Evolutionary conservation across 2,113 vertebrate genomes (phyloP).

Genomic region (Cynopterus brachyotis): DNA sequence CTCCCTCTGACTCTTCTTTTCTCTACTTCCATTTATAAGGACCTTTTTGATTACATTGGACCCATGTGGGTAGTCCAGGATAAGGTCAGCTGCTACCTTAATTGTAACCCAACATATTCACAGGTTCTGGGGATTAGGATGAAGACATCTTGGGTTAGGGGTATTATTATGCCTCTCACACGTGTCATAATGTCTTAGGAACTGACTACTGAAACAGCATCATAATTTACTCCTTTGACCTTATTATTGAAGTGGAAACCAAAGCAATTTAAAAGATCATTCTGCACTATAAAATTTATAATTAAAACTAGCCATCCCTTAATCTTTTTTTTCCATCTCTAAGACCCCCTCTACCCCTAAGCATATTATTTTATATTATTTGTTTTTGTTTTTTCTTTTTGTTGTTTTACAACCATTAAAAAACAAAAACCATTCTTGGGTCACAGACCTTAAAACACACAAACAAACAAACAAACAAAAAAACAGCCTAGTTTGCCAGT

Average conservation of each 20-base stretch:
- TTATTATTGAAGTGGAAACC: conserved; percentile 1
- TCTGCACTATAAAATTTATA: background rate
- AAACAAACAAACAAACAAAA: background rate
- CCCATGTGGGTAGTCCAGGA: background rate
- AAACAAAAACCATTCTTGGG: background rate
- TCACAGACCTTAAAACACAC: background rate
- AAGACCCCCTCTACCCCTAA: background rate
- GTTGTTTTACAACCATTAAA: background rate
- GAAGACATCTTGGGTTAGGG: background rate
- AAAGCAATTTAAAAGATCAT: background rate
- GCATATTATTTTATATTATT: background rate
- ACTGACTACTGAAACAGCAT: background rate
- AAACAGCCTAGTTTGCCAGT: background rate
- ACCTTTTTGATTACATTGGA: background rate
- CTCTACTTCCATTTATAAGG: background rate
- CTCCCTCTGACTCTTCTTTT: background rate
- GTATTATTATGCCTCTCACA: background rate
- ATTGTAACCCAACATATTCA: background rate
- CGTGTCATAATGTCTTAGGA: background rate
- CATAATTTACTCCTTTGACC: background rate
- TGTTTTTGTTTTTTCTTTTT: background rate
- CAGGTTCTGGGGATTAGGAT: background rate
- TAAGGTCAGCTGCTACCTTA: background rate
- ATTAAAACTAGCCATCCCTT: background rate
- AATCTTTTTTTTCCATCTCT: background rate